Evolutionary conservation across 2,888 invertebrate species (phyloP), one percentile per base, ranked within the genome.

Genomic region (Campaea margaritaria): DNA sequence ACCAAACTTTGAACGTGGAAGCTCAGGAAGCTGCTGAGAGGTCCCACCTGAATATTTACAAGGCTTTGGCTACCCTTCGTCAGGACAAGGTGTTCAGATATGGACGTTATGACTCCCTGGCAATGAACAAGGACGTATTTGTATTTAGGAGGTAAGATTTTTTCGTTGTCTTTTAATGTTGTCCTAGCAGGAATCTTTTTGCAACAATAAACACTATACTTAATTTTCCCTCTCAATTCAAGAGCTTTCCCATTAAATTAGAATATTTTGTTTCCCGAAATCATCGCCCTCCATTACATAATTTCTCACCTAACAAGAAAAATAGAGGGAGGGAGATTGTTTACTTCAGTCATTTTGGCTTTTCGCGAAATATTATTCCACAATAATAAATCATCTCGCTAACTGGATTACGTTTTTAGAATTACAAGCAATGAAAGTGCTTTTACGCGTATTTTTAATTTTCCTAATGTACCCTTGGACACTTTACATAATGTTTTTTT

Each of bases 1-100:
- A 94, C 72, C 84, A 86, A 65, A 86, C 75, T 0, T 74, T 94
- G 28, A 96, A 96, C 72, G 93, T 95, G 0, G 90, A 91, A 62
- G 87, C 76, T 0, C 93, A 96, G 76, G 88, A 78, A 57, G 71
- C 75, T 7, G 81, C 82, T 0, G 75, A 79, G 0, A 84, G 86
- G 34, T 95, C 95, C 27, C 94, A 95, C 65, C 93, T 94, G 61
- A 93, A 94, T 65, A 85, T 95, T 11, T 96, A 96, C 76, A 91
- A 93, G 70, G 80, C 90, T 0, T 75, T 96, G 14, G 84, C 94
- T 0, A 68, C 81, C 10, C 79, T 96, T 7, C 93, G 95, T 12
- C 86, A 93, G 58, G 79, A 89, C 5, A 85, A 90, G 0, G 91
- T 93, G 0, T 82, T 95, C 44, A 85, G 87, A 71, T 74, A 89